Percentiles rank a stretch among this genome's conserved stretches.
phyloP scores from a whole-genome alignment of 2,113 vertebrate genomes.

The Pseudorhombus dupliciocellatus region DNA sequence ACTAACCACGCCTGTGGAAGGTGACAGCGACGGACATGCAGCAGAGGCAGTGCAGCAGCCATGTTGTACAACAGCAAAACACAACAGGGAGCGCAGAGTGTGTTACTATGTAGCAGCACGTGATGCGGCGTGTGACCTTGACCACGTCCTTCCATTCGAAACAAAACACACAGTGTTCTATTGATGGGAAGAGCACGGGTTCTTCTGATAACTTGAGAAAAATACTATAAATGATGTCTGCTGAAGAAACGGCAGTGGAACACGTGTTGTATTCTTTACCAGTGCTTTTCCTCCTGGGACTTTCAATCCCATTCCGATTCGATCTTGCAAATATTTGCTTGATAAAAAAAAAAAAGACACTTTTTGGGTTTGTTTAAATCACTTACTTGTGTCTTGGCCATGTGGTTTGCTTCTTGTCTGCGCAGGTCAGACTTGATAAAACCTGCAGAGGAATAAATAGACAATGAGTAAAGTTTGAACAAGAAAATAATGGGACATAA shows the following conservation, averaged over 20 bases:
- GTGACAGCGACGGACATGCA: background rate
- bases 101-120: conserved; percentile 14
- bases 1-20: background rate
- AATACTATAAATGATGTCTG: too few relatives aligned
- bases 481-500: background rate
- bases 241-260: too few relatives aligned
- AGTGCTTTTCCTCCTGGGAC: background rate
- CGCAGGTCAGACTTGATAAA: conserved; percentile 90
- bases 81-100: background rate
- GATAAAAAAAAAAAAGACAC: background rate
- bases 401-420: conserved; percentile 87
- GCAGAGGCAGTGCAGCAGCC: background rate
- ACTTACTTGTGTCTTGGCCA: conserved; percentile 84
- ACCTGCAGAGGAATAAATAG: conserved; percentile 69
- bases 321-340: background rate
- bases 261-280: background rate
- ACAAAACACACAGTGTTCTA: background rate
- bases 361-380: conserved; percentile 32
- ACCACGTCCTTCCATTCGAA: background rate
- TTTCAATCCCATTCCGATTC: background rate
- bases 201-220: background rate
- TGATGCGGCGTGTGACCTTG: conserved; percentile 7
- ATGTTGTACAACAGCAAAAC: background rate
- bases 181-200: background rate
- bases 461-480: background rate